phyloP scores from a whole-genome alignment of 1,140 invertebrate genomes.

The Trichoplusia ni region DNA sequence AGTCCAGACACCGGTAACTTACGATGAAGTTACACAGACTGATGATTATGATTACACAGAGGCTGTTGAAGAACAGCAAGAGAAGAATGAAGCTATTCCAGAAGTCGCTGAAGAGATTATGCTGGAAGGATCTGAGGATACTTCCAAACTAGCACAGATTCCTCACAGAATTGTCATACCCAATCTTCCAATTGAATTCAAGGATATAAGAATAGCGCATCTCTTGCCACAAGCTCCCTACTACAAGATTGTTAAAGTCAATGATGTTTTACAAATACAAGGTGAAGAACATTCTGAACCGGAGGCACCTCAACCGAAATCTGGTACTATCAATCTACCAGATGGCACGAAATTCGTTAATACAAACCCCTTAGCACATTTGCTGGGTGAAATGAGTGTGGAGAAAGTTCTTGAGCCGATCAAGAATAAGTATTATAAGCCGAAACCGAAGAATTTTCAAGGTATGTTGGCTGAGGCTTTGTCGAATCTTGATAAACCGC shows the following conservation, averaged over 20 bases:
- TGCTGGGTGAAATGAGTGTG: constrained; percentile 51
- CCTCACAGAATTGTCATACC: constrained; percentile 50
- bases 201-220: constrained; percentile 56
- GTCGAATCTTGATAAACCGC: constrained; percentile 6
- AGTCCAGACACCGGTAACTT: constrained; percentile 34
- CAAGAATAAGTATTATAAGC: constrained; percentile 54
- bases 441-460: constrained; percentile 36
- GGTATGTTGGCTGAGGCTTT: constrained; percentile 38
- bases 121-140: constrained; percentile 47
- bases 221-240: constrained; percentile 60
- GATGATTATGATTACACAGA: no score
- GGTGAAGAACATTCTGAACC: constrained; percentile 9
- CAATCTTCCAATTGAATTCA: constrained; percentile 43
- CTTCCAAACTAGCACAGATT: constrained; percentile 3
- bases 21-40: constrained; percentile 18
- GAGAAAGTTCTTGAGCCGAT: constrained; percentile 41
- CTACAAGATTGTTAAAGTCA: constrained; percentile 66
- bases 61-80: constrained; percentile 20
- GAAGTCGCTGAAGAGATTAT: constrained; percentile 67
- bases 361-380: constrained; percentile 65
- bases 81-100: constrained; percentile 45
- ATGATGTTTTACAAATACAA: constrained; percentile 40
- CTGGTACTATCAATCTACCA: constrained; percentile 44
- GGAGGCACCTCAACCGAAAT: not conserved
- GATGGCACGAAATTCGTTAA: constrained; percentile 61